A percentile compares a stretch with the other conserved stretches of the same genome.
phyloP scores from a whole-genome alignment of 2,888 invertebrate species.

The Dicranocentrus wangi region DNA sequence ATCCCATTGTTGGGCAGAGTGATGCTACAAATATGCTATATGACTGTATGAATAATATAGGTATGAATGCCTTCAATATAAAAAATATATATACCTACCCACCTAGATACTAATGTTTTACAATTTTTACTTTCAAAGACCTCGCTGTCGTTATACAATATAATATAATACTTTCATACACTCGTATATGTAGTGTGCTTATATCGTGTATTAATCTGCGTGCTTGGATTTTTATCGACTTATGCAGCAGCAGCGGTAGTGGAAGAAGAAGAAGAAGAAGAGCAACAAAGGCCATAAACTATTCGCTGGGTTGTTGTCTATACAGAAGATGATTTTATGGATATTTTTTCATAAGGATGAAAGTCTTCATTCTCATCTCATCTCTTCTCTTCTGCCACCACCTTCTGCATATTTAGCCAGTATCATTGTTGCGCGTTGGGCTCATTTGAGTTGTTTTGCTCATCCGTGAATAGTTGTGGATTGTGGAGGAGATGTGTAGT shows the following conservation, averaged over 20 bases:
- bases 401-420: neutral
- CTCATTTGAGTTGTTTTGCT: conserved; percentile 43
- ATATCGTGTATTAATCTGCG: neutral
- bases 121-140: conserved; percentile 52
- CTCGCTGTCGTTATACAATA: conserved; percentile 32
- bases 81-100: no score
- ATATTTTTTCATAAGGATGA: conserved; percentile 28
- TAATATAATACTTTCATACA: no score
- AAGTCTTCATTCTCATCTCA: conserved; percentile 22
- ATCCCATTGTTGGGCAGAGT: no score
- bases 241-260: neutral
- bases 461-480: conserved; percentile 22
- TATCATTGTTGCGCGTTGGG: conserved; percentile 11
- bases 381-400: no score
- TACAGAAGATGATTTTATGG: conserved; percentile 4
- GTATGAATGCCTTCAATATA: no score
- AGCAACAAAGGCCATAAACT: conserved; percentile 59
- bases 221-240: conserved; percentile 8
- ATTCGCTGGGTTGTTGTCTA: no score
- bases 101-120: no score
- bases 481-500: neutral
- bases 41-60: no score
- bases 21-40: no score
- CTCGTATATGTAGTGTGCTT: neutral
- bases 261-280: no score